phyloP scores from a whole-genome alignment of 2,888 invertebrate genomes.

The Rugalucina vietnamica region DNA sequence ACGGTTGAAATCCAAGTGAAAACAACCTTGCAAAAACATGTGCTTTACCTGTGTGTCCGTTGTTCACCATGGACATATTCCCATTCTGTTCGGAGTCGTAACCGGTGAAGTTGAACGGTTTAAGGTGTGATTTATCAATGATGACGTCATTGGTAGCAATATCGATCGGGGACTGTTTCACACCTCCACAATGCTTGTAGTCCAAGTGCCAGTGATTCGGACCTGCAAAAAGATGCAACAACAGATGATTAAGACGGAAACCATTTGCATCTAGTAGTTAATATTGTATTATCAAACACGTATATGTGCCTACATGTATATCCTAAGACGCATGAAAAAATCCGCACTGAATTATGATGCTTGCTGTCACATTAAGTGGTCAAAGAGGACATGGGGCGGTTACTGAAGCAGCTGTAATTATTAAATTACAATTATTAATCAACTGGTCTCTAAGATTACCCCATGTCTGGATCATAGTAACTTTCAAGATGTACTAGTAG shows the following conservation, averaged over 20 bases:
- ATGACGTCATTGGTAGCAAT: slow-evolving; percentile 62
- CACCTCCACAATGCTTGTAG: slow-evolving; percentile 70
- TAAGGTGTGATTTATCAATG: slow-evolving; percentile 60
- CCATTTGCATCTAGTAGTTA: background rate
- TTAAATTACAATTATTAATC: too few species aligned
- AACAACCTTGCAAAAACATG: too few species aligned
- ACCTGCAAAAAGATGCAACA: slow-evolving; percentile 46
- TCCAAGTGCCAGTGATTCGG: slow-evolving; percentile 69
- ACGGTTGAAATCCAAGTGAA: too few species aligned
- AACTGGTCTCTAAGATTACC: too few species aligned
- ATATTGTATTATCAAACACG: background rate
- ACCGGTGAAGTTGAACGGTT: slow-evolving; percentile 59
- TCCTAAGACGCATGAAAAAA: background rate
- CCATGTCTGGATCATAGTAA: too few species aligned
- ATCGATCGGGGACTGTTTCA: slow-evolving; percentile 73
- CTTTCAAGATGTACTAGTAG: too few species aligned
- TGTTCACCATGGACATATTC: slow-evolving; percentile 64
- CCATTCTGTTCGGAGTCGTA: slow-evolving; percentile 50
- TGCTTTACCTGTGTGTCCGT: slow-evolving; percentile 72
- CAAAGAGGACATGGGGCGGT: background rate
- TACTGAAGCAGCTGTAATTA: background rate
- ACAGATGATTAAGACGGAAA: background rate
- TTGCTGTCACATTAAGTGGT: background rate
- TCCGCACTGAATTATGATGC: background rate
- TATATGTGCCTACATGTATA: background rate